Evolutionary conservation across 2,113 vertebrate species (phyloP), one percentile per base, ranked within the genome.

Genomic region (Chelonoidis abingdonii): DNA sequence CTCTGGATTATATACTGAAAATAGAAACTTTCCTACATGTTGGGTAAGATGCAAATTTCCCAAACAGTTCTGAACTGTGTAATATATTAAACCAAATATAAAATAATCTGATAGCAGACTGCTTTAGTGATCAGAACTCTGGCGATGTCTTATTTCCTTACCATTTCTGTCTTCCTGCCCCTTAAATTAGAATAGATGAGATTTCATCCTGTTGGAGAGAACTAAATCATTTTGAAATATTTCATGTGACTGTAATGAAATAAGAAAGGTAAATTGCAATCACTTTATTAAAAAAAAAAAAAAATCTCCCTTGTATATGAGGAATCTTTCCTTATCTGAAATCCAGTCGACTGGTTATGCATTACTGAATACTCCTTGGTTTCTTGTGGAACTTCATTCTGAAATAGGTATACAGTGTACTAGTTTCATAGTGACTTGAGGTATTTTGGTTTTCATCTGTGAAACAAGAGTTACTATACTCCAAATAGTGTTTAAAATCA

Each of bases 341-440:
- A 91, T 92, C 91, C 90, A 86, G 52, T 86, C 95, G 94, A 94
- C 96, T 96, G 97, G 96, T 97, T 97, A 97, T 93, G 90, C 91
- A 86, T 93, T 97, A 94, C 88, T 89, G 57, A 97, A 80, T 41
- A 27, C 44, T 95, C 75, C 59, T 96, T 95, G 88, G 8, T 86
- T 80, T 92, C 85, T 94, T 86, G 54, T 87, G 89, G 94, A 91
- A 89, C 35, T 91, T 85, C 0, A 2, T 82, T 95, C 56, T 41
- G 19, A 92, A 56, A 47, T 8, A 29, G 52, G 89, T 78, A 29
- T 62, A 53, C 6, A 21, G 17, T 47, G 53, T 93, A 80, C 88
- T 57, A 89, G 52, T 25, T 92, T 90, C 76, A 85, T 95, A 7
- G 21, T 57, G 86, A n/a, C 54, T 90, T 92, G 31, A n/a, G 1